Conservation (phyloP, 2,888 invertebrate genomes). For the Coenonympha glycerion region DNA sequence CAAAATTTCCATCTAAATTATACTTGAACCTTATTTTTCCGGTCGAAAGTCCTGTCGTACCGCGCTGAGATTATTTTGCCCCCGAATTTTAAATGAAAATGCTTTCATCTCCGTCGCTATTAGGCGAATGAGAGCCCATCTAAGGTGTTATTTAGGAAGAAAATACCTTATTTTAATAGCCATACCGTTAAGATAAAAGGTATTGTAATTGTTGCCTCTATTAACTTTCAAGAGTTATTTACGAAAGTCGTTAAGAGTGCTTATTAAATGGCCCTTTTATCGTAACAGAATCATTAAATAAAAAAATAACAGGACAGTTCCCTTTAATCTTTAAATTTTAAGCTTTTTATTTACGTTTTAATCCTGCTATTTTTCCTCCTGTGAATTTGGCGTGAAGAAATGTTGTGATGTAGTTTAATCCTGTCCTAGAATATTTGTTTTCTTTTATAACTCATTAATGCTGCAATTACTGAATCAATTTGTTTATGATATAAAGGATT, state of each 20-base stretch:
- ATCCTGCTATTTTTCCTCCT: too few relatives aligned
- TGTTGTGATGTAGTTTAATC: too few relatives aligned
- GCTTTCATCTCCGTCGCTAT: conserved; percentile 27
- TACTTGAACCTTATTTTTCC: background rate
- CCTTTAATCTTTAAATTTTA: too few relatives aligned
- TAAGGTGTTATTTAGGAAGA: conserved; percentile 9
- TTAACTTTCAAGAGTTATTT: background rate
- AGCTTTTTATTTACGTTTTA: too few relatives aligned
- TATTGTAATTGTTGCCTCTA: background rate
- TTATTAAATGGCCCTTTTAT: background rate
- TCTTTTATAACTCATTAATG: too few relatives aligned
- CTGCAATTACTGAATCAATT: too few relatives aligned
- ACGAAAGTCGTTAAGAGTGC: background rate
- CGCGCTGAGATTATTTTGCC: conserved; percentile 32
- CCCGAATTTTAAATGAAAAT: conserved; percentile 42
- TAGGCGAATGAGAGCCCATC: background rate
- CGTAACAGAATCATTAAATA: too few relatives aligned
- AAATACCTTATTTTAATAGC: conserved; percentile 6
- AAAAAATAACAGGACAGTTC: too few relatives aligned
- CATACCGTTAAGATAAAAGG: background rate
- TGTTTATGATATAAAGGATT: too few relatives aligned
- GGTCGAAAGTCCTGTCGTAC: background rate
- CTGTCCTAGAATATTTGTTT: too few relatives aligned
- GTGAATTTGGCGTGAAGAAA: too few relatives aligned
- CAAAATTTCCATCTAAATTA: conserved; percentile 22